Percentiles rank a stretch among this genome's conserved stretches.
Conservation (phyloP, 1,140 invertebrate species). For the Centruroides vittatus region DNA sequence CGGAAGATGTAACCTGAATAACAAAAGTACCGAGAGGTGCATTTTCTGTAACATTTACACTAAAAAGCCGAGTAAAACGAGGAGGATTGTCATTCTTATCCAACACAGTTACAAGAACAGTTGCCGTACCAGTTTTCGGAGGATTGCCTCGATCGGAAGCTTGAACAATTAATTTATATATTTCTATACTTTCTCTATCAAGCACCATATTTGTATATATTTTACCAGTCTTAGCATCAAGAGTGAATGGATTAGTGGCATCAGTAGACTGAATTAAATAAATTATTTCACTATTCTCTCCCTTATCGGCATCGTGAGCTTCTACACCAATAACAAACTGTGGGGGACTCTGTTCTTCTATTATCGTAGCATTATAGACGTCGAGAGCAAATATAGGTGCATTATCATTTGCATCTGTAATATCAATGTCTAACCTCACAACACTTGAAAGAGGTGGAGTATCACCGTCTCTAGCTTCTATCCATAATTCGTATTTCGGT, state of each 20-base stretch:
- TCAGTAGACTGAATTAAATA: slow-evolving; percentile 50
- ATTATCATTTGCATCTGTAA: slow-evolving; percentile 86
- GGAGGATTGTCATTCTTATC: slow-evolving; percentile 95
- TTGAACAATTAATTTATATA: slow-evolving; percentile 68
- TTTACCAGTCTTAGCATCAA: slow-evolving; percentile 63
- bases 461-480: slow-evolving; percentile 75
- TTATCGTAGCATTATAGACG: slow-evolving; percentile 66
- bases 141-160: slow-evolving; percentile 75
- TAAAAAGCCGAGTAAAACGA: slow-evolving; percentile 78
- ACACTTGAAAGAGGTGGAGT: slow-evolving; percentile 56
- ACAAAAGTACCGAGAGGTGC: slow-evolving; percentile 82
- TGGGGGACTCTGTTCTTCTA: slow-evolving; percentile 73
- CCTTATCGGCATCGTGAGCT: slow-evolving; percentile 74
- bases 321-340: slow-evolving; percentile 55
- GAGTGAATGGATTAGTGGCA: slow-evolving; percentile 45
- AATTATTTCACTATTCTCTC: slow-evolving; percentile 64
- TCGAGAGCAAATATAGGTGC: slow-evolving; percentile 48
- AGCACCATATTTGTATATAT: slow-evolving; percentile 67
- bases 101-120: slow-evolving; percentile 62
- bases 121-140: slow-evolving; percentile 63
- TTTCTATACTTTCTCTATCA: slow-evolving; percentile 72
- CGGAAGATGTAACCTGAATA: slow-evolving; percentile 77
- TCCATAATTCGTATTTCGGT: slow-evolving; percentile 74
- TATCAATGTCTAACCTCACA: slow-evolving; percentile 56
- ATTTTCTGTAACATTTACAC: slow-evolving; percentile 91